phyloP scores from a whole-genome alignment of 2,888 invertebrate genomes.

The Fabriciana adippe region DNA sequence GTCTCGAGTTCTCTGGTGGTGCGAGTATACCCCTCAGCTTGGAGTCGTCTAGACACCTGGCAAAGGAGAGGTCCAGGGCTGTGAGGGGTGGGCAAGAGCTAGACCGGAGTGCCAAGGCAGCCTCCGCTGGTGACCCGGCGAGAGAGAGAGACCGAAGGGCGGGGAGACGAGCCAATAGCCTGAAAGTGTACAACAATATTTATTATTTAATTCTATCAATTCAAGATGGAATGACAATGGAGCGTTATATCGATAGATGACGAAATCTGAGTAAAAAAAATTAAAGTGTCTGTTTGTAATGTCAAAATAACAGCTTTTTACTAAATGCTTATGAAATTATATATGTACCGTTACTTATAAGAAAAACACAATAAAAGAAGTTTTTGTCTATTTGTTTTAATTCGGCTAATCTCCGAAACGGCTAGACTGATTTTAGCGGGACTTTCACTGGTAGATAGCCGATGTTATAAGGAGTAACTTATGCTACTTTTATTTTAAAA shows the following conservation, averaged over 20 bases:
- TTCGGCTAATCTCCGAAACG: too few relatives aligned
- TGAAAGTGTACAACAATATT: background rate
- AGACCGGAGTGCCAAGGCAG: constrained; percentile 90
- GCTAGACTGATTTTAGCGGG: too few relatives aligned
- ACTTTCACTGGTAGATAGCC: too few relatives aligned
- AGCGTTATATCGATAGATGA: background rate
- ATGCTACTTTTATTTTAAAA: too few relatives aligned
- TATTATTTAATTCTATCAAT: background rate
- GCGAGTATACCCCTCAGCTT: constrained; percentile 92
- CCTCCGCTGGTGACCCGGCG: constrained; percentile 88
- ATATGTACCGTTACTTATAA: too few relatives aligned
- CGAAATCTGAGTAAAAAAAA: too few relatives aligned
- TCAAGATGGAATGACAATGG: background rate
- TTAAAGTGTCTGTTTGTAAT: too few relatives aligned
- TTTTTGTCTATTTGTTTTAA: too few relatives aligned
- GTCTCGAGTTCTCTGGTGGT: constrained; percentile 92
- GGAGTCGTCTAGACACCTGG: constrained; percentile 91
- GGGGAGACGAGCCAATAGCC: constrained; percentile 87
- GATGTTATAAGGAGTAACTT: too few relatives aligned
- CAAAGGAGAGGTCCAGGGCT: constrained; percentile 92
- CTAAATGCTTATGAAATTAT: too few relatives aligned
- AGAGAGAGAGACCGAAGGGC: constrained; percentile 91
- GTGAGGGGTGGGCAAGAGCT: constrained; percentile 91
- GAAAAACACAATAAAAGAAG: too few relatives aligned
- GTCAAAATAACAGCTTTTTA: too few relatives aligned